Base-by-base conservation (phyloP, 2,113 vertebrate genomes). In the Phylloscopus trochilus region DNA sequence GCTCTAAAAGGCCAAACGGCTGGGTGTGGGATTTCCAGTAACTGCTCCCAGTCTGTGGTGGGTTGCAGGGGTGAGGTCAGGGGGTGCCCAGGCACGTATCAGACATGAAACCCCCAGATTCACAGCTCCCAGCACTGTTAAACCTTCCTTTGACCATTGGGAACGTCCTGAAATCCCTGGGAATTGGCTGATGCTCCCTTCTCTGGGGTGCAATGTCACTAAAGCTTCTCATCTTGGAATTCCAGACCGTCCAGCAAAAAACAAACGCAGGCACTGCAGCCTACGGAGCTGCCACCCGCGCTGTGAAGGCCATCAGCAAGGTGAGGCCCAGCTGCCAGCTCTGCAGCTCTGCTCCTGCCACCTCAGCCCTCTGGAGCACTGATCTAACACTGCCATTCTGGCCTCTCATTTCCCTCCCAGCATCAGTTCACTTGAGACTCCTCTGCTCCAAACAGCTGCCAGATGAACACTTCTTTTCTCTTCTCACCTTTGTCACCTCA, bases 261-360 rank as follows among this genome's bases (percentile, higher is more conserved):
- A 98, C 98, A 5, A 95, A 96, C 33, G 43, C 95, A 5, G 83
- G 92, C 75, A 97, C 96, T 0, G 95, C 98, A 0, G 98, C 97
- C 5, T 99, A 98, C 33, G 98, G 97, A 85, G 98, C 98, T 31
- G 98, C 99, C n/a, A 97, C 97, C 35, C 98, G 97, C 11, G 98
- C 99, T 0, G 95, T 99, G 83, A 98, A 99, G 23, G 98, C 99
- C 95, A 99, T 99, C 95, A 99, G 99, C 97, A 99, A 99, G 99
- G 99, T 99, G 97, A 78, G 97, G 52, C 13, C 28, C 11, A 0
- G 63, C 84, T 23, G 23, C 69, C 73, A 51, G 49, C 78, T 63
- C 43, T 37, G 10, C 70, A 16, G 10, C 59, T 73, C 8, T 44
- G 44, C 55, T 83, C 19, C 31, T 79, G 12, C 37, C 87, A 19